Evolutionary conservation across 2,113 vertebrate species (phyloP), one percentile per base, ranked within the genome.

Genomic region (Megaceryle torquata): DNA sequence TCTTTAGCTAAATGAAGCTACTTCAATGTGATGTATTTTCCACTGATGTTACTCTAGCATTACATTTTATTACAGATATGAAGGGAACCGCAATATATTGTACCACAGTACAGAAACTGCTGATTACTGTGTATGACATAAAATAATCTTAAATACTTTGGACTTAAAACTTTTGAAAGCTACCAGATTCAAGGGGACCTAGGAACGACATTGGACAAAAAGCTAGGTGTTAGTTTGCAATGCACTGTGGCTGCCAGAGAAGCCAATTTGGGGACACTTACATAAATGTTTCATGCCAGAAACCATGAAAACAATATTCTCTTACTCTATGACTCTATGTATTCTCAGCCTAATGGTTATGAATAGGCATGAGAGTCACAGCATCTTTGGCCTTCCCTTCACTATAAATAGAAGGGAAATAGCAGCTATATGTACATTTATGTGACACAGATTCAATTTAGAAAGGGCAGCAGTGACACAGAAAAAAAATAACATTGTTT

Each of bases 361-460:
- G 35, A 82, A 48, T 19, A 69, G 22, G 35, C 39, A 44, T 56
- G n/a, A 71, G 16, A 86, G 50, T 65, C 59, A 64, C 2, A 39
- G 15, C 15, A 26, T 60, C 25, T 72, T 91, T 85, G 26, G 41
- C 69, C 20, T 89, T 71, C 19, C 15, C 35, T 87, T 68, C 56
- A 37, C 25, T 54, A 63, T 10, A 75, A 84, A 75, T 43, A 84
- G 35, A 22, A 35, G 68, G 13, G 24, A 81, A 20, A 28, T 6
- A 48, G 3, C n/a, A 91, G 6, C 13, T 82, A 41, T 15, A 54
- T 46, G 16, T 41, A 28, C 25, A 26, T 15, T 3, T 29, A 39
- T 5, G 2, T 44, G 37, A 20, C 0, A 0, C 15, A 4, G 3
- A 2, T 79, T 79, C 41, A 43, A 4, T 31, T 75, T 1, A 67